Evolutionary conservation across 2,888 invertebrate species (phyloP).

Genomic region (Callinectes sapidus): DNA sequence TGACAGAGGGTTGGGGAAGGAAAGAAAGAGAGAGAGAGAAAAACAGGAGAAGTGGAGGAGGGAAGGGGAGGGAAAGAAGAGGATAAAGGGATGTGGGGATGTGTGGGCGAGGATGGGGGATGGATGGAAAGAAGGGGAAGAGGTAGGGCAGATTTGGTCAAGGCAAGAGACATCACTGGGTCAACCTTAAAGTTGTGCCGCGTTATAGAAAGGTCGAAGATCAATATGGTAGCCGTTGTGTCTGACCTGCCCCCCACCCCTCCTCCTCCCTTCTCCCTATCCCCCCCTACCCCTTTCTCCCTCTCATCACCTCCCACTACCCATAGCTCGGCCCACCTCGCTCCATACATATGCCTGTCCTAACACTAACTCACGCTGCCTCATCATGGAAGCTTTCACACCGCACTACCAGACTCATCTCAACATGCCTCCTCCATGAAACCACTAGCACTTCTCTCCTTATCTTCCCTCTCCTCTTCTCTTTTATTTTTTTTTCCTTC

Average conservation of each 20-base stretch:
- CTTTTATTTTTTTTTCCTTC: neutral
- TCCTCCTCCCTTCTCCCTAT: neutral
- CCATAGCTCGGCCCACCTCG: neutral
- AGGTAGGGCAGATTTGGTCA: slow-evolving; percentile 26
- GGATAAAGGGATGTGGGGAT: neutral
- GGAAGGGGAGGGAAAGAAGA: neutral
- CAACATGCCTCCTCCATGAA: neutral
- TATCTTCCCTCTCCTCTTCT: neutral
- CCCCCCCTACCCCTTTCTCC: neutral
- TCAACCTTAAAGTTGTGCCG: slow-evolving; percentile 46
- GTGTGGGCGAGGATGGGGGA: neutral
- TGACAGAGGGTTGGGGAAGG: neutral
- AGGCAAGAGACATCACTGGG: slow-evolving; percentile 38
- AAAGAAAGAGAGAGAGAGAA: no score
- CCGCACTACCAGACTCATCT: neutral
- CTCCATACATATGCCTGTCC: neutral
- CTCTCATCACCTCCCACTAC: neutral
- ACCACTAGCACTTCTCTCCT: neutral
- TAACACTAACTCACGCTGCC: neutral
- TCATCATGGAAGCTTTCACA: neutral
- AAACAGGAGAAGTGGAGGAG: neutral
- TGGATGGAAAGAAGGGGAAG: neutral
- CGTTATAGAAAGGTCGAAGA: slow-evolving; percentile 38
- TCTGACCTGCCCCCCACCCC: neutral
- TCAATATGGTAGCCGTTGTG: slow-evolving; percentile 34